Conservation (phyloP, 2,797 vertebrate genomes). For the Fratercula arctica region DNA sequence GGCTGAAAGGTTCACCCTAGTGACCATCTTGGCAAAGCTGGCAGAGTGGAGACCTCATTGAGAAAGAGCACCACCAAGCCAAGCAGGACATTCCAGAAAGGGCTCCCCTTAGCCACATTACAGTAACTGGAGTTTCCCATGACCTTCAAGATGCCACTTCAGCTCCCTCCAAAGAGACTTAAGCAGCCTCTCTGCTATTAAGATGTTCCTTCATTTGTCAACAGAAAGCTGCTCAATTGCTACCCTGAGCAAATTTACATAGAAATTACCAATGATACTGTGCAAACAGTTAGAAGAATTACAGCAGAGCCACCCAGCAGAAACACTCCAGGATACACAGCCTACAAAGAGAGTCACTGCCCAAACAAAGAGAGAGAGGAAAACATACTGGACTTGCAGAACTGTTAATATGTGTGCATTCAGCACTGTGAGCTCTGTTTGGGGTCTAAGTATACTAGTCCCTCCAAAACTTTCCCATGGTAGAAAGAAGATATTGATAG, state of each 20-base stretch:
- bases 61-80: background rate
- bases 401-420: background rate
- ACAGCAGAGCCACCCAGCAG: conserved; percentile 19
- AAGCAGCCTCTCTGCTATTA: conserved; percentile 55
- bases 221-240: conserved; percentile 71
- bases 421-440: background rate
- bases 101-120: background rate
- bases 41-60: background rate
- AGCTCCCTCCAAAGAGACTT: conserved; percentile 22
- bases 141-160: conserved; percentile 50
- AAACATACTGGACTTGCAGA: background rate
- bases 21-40: background rate
- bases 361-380: background rate
- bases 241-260: conserved; percentile 74
- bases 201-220: conserved; percentile 70
- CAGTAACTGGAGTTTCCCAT: background rate
- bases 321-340: background rate
- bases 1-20: background rate
- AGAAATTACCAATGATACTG: conserved; percentile 70
- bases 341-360: background rate
- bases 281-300: conserved; percentile 63
- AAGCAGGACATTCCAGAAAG: background rate
- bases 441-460: background rate
- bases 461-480: background rate
- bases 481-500: background rate